phyloP scores from a whole-genome alignment of 64 coral and sea anemone genomes.

The Acropora yongei region DNA sequence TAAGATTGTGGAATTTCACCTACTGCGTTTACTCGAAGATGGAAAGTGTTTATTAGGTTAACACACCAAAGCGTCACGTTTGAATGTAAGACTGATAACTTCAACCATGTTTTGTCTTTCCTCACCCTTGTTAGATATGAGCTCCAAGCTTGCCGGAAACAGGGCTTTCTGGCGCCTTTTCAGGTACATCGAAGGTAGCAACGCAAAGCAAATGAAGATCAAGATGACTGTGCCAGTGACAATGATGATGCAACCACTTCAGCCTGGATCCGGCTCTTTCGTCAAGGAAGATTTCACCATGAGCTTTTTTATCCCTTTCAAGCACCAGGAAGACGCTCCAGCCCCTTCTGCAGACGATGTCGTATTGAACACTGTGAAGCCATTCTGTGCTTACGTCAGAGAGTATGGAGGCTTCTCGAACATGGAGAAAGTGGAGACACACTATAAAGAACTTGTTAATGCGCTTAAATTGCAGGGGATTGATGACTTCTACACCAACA shows the following conservation, averaged over 20 bases:
- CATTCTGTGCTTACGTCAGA: slow-evolving; percentile 71
- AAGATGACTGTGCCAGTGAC: slow-evolving; percentile 88
- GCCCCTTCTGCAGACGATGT: slow-evolving; percentile 54
- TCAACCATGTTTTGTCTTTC: neutral
- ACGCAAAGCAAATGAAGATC: slow-evolving; percentile 59
- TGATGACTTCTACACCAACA: slow-evolving; percentile 68
- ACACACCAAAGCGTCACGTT: too few species aligned
- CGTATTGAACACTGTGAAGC: slow-evolving; percentile 10
- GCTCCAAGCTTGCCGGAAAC: slow-evolving; percentile 14
- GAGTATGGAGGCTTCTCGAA: slow-evolving; percentile 66
- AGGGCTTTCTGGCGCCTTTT: slow-evolving; percentile 77
- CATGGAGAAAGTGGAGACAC: slow-evolving; percentile 14
- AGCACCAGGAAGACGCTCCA: slow-evolving; percentile 56
- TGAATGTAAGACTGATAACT: too few species aligned
- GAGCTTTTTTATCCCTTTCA: slow-evolving; percentile 86
- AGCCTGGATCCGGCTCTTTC: slow-evolving; percentile 52
- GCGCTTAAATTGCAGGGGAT: slow-evolving; percentile 62
- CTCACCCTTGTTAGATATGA: slow-evolving; percentile 7
- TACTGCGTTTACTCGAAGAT: too few species aligned
- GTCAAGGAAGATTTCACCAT: slow-evolving; percentile 73
- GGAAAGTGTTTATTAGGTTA: too few species aligned
- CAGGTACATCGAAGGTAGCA: slow-evolving; percentile 72
- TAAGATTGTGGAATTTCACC: too few species aligned
- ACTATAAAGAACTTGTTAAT: slow-evolving; percentile 35
- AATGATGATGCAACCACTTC: slow-evolving; percentile 58